These are phyloP conservation scores for Tachina fera DNA, from an alignment of 2,888 invertebrate genomes.

Conservation along the genomic window DNA sequence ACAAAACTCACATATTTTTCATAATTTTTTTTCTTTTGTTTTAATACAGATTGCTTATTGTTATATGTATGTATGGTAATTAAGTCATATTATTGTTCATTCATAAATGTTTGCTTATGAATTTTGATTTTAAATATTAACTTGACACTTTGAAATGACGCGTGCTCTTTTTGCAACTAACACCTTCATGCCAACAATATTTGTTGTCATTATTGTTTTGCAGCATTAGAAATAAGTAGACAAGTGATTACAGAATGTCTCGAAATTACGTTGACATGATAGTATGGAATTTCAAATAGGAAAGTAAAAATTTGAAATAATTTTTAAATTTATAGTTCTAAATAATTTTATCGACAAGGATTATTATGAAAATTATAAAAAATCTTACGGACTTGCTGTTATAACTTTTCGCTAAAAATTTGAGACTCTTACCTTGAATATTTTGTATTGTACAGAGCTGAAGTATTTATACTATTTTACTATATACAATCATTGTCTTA, in stretches of 20 bases:
- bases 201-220: not conserved
- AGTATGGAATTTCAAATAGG: too few relatives aligned
- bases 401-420: too few relatives aligned
- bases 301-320: too few relatives aligned
- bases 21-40: not conserved
- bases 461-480: too few relatives aligned
- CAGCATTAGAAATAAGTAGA: not conserved
- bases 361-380: too few relatives aligned
- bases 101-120: conserved; percentile 28
- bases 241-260: not conserved
- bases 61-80: conserved; percentile 11
- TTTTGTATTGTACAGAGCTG: too few relatives aligned
- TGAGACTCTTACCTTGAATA: too few relatives aligned
- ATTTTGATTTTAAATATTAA: conserved; percentile 50
- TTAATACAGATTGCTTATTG: not conserved
- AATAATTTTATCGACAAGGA: too few relatives aligned
- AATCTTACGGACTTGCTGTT: too few relatives aligned
- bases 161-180: conserved; percentile 35
- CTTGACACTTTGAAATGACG: conserved; percentile 51
- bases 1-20: not conserved
- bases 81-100: conserved; percentile 14
- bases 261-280: not conserved
- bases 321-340: too few relatives aligned
- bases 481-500: too few relatives aligned
- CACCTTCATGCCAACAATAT: conserved; percentile 10